Conservation (phyloP, 2,888 invertebrate genomes). For the Odontocerum albicorne region DNA sequence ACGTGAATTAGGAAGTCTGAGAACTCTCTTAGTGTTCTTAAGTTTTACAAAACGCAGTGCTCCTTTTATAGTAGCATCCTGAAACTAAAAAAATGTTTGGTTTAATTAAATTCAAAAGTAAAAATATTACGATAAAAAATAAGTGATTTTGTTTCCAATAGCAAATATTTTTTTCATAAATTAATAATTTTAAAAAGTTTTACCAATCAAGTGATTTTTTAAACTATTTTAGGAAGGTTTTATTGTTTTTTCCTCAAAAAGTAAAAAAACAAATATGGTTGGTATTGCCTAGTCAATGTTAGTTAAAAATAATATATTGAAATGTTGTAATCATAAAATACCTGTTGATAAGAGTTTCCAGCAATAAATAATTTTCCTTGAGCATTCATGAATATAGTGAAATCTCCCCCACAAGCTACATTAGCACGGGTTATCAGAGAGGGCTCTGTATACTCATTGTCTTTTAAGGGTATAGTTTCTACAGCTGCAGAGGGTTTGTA, state of each 20-base stretch:
- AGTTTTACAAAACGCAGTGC: slow-evolving; percentile 65
- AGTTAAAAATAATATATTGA: slow-evolving; percentile 17
- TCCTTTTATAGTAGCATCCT: slow-evolving; percentile 56
- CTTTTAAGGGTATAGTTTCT: slow-evolving; percentile 38
- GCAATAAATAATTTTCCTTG: slow-evolving; percentile 72
- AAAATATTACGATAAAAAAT: too few species aligned
- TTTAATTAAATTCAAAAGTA: too few species aligned
- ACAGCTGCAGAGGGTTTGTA: slow-evolving; percentile 39
- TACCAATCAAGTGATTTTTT: too few species aligned
- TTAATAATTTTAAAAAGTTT: too few species aligned
- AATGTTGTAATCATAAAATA: slow-evolving; percentile 39
- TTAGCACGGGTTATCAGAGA: slow-evolving; percentile 41
- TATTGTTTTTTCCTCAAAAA: background rate
- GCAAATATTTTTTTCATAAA: too few species aligned
- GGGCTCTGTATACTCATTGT: background rate
- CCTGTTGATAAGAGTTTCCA: slow-evolving; percentile 71
- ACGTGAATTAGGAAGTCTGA: slow-evolving; percentile 61
- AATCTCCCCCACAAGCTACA: slow-evolving; percentile 76
- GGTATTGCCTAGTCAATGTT: slow-evolving; percentile 34
- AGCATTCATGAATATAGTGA: slow-evolving; percentile 69
- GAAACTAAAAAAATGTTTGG: slow-evolving; percentile 61
- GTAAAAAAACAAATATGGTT: background rate
- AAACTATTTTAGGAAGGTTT: too few species aligned
- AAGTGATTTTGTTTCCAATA: too few species aligned
- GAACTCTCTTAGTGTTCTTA: slow-evolving; percentile 71